Base-by-base conservation (phyloP, 2,113 vertebrate species). In the Struthio camelus region DNA sequence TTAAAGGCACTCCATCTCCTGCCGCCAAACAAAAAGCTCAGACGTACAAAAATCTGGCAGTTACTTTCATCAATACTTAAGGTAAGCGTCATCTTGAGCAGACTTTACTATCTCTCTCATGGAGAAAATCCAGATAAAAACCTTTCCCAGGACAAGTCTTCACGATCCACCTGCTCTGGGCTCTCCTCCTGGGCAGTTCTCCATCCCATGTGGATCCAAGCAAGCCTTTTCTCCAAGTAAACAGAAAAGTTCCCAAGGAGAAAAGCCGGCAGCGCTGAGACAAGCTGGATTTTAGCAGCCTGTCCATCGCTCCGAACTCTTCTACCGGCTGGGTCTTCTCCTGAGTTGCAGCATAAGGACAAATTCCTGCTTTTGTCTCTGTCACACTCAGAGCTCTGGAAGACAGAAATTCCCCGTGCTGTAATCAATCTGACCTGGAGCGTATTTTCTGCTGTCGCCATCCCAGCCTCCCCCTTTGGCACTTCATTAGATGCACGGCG, bases 1-100 rank as follows among this genome's bases (percentile, higher is more conserved):
- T 95, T 59, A 90, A 93, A 80, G 76, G 54, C 76, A 94, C 87
- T 77, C 64, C 75, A 83, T 67, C 48, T 76, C 56, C 93, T 69
- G 69, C 84, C 81, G 79, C 76, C 58, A 58, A 76, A 80, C 58
- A 80, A 32, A 32, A 83, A 86, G 44, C 71, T 90, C 89, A 64
- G 76, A 24, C n/a, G 25, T 10, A 75, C 14, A 54, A 44, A n/a
- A 75, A 89, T 69, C 56, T 13, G 42, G 65, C n/a, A 80, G 85
- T 36, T 69, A 24, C 67, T 80, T 83, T 64, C 59, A 71, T 70
- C 51, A 77, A 58, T 67, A 85, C 71, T 86, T 16, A 18, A 12
- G 34, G 53, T 53, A 79, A 64, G 62, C 28, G 17, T 11, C 18
- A 23, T 22, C 44, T 72, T 30, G 28, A 14, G 53, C 8, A 53